These are phyloP conservation scores for Linhomoeus sp. DNA, from an alignment of 2,888 invertebrate genomes.

Conservation along the genomic window DNA sequence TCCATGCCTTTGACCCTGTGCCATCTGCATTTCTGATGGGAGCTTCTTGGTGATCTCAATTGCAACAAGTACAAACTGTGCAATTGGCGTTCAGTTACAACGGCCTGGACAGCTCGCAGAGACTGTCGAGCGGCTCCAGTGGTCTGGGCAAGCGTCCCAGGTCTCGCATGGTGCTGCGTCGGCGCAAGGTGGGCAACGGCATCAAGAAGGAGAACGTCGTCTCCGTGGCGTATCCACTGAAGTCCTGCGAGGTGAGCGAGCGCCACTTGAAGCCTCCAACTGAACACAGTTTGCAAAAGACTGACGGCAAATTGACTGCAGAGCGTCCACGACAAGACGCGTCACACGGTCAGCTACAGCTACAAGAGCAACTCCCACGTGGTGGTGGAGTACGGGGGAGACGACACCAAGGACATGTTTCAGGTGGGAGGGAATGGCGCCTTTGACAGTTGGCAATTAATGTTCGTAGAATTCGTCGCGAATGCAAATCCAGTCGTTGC, in stretches of 20 bases:
- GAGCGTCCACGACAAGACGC: constrained; percentile 17
- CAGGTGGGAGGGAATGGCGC: constrained; percentile 45
- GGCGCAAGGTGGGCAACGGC: neutral
- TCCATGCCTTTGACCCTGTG: no score
- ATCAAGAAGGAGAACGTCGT: neutral
- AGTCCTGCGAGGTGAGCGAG: neutral
- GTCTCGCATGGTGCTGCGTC: no score
- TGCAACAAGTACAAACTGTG: no score
- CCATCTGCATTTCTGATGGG: no score
- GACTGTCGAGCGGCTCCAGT: no score
- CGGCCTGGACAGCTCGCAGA: no score
- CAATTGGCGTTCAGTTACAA: no score
- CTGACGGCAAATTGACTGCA: no score
- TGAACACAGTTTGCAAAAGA: no score
- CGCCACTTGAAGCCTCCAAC: neutral
- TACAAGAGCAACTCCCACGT: constrained; percentile 36
- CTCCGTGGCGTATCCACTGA: neutral
- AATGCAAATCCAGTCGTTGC: no score
- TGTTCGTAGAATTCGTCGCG: neutral
- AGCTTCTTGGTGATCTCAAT: no score
- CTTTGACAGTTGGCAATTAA: neutral
- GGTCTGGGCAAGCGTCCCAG: neutral
- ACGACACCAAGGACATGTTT: constrained; percentile 95
- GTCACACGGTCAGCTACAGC: constrained; percentile 21
- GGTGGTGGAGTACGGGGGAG: constrained; percentile 89